Evolutionary conservation across 2,888 invertebrate genomes (phyloP), one percentile per base, ranked within the genome.

Genomic region (Baronia brevicornis): DNA sequence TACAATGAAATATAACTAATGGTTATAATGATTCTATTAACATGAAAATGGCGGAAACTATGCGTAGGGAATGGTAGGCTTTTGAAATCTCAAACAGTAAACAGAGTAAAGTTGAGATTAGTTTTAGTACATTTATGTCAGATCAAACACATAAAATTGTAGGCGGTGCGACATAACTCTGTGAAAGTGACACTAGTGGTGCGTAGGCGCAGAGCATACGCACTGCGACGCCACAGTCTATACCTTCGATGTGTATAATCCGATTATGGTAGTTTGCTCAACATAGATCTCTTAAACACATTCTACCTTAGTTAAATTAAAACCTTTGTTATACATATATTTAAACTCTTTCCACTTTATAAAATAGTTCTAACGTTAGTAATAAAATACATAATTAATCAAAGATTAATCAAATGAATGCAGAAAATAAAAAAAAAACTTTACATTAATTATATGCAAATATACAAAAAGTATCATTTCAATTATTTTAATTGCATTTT

Each of bases 121-220:
- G 59, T 56, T 60, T 54, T 58, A 51, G 51, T 60, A 50, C 58
- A 60, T 66, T 68, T 59, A 60, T 67, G 65, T 64, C 61, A 65
- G 51, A 63, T 62, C 58, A 56, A 70, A 65, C 54, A 61, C 47
- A 38, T 52, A 56, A 60, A 60, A 52, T 60, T 62, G 72, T 75
- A 69, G 73, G 72, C 67, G 74, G 31, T 17, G 27, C 64, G 56
- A 56, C 58, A 56, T 63, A 56, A 52, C 60, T 60, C 46, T 36
- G 69, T 59, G 77, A 78, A 77, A 74, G 78, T 66, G 66, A 70
- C 69, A 67, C 62, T 57, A 54, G 44, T 44, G 29, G 33, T 59
- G 74, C 65, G 79, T 77, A 60, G 75, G 77, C 62, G 72, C 60
- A 50, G 40, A 39, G 46, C 52, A 55, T 48, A 62, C 51, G 51